phyloP scores from a whole-genome alignment of 1,140 invertebrate genomes.

The Sipha flava region DNA sequence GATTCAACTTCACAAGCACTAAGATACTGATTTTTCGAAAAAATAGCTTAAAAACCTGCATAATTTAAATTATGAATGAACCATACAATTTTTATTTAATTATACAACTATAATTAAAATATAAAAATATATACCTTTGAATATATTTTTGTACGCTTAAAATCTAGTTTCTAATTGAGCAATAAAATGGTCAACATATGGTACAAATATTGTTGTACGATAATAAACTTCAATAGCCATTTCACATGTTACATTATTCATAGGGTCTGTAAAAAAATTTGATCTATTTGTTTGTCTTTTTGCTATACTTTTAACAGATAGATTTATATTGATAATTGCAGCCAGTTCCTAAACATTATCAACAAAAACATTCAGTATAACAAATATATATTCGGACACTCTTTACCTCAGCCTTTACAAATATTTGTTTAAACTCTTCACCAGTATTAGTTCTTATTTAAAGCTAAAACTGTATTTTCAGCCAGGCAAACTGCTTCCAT shows the following conservation, averaged over 20 bases:
- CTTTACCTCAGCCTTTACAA: not conserved
- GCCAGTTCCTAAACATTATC: not conserved
- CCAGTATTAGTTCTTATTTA: not conserved
- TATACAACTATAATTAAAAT: too few relatives aligned
- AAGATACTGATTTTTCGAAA: too few relatives aligned
- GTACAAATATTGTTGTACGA: not conserved
- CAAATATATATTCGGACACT: not conserved
- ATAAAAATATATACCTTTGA: too few relatives aligned
- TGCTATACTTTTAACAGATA: not conserved
- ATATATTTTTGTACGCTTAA: not conserved
- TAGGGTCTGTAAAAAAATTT: not conserved
- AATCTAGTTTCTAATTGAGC: not conserved
- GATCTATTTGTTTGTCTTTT: not conserved
- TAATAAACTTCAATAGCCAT: not conserved
- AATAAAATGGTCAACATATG: not conserved
- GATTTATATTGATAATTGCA: not conserved
- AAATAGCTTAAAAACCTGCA: too few relatives aligned
- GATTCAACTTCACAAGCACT: too few relatives aligned
- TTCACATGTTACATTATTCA: not conserved
- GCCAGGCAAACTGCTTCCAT: not conserved
- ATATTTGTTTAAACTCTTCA: not conserved
- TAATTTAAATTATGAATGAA: too few relatives aligned
- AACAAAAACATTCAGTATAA: not conserved
- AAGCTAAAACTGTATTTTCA: not conserved
- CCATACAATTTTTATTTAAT: too few relatives aligned